Base-by-base conservation (phyloP, 2,797 vertebrate species). In the Anabas testudineus region DNA sequence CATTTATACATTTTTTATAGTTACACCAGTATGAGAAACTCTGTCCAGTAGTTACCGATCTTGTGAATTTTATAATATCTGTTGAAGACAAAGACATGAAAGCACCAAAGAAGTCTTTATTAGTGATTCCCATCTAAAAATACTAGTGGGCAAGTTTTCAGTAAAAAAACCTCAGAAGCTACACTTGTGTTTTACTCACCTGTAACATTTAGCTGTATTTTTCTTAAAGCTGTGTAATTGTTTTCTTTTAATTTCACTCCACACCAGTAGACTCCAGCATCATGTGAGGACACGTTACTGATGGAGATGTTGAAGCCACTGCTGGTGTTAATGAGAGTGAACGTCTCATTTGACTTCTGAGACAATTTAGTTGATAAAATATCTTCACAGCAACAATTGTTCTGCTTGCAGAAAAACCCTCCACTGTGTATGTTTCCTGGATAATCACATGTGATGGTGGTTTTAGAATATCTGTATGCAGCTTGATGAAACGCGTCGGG, bases 181-280 rank as follows among this genome's bases (percentile, higher is more conserved):
- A 12, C 12, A 42, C 24, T 3, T 6, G 34, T 52, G 12, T 15
- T 37, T 22, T 21, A 16, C 69, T 78, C 19, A 72, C 75, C 2
- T 22, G 58, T 0, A 46, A 72, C 46, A 0, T 42, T 1, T 51
- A 74, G 71, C 7, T n/a, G 1, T 63, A 68, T 63, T 59, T 28
- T 0, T 58, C 5, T 10, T 18, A 7, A 1, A 9, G 13, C 4
- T 26, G 2, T 34, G 16, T 10, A 8, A 19, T 1, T 3, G 18
- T 1, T 2, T 1, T 37, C 0, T 0, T 0, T 0, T 34, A 18
- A n/a, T 10, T n/a, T 7, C 1, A 7, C 2, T 21, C 69, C 64
- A 36, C 75, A 72, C 63, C 58, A 58, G 46, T 78, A 78, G 32
- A 30, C 21, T 5, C 75, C 75, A 24, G 1, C 5, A 6, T 72